Base-by-base conservation (phyloP, 2,113 vertebrate genomes). In the Haemorhous mexicanus region DNA sequence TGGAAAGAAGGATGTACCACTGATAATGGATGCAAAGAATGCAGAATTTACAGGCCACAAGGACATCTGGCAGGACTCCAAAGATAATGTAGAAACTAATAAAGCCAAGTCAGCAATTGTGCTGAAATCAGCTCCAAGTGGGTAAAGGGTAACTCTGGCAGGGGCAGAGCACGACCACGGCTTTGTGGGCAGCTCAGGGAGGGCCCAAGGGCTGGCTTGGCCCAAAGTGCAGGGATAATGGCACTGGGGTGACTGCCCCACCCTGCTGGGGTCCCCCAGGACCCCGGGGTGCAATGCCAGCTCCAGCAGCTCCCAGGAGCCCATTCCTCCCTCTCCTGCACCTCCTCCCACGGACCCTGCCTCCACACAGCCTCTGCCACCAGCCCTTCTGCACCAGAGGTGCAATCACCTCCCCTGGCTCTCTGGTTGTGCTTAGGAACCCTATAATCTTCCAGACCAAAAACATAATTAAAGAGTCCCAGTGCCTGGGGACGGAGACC, bases 371-470 rank as follows among this genome's bases (percentile, higher is more conserved):
- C 81, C 93, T 52, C 88, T 59, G 78, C 84, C 84, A 30, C 80
- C 77, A 55, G 73, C 86, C 73, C 43, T 69, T 94, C 92, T 76
- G 67, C 78, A 84, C 93, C 74, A 0, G 74, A 88, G 94, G 79
- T 86, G 77, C 97, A 97, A 97, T 97, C 94, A 88, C 93, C 66
- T 86, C 58, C 94, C 37, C 16, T 16, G 39, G 16, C 33, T 86
- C 86, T 67, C 72, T 59, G 78, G 76, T 94, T 93, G 49, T 2
- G 37, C 80, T 94, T 53, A 50, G 79, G 67, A 94, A 90, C 69
- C 62, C 5, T 91, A 9, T 92, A 39, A 95, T 96, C 81, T 89
- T 64, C 93, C 9, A 81, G 37, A 62, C 87, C 88, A 52, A 84
- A 84, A 92, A 19, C 88, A 32, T 91, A 92, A 95, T 97, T 91